Evolutionary conservation across 1,140 invertebrate species (phyloP).

Genomic region (Lepidotrigona ventralis): DNA sequence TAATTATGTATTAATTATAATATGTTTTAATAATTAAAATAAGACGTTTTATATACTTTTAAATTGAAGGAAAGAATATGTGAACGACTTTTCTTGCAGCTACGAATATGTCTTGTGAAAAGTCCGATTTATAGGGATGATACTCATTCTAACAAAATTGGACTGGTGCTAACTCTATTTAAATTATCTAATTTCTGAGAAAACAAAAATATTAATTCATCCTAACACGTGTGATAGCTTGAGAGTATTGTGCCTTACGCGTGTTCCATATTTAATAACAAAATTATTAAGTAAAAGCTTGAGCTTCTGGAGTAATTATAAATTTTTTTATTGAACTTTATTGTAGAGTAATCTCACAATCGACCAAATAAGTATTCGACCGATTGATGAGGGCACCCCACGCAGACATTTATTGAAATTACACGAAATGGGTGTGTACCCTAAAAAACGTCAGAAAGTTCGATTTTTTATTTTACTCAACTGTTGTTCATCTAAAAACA

Average conservation of each 20-base stretch:
- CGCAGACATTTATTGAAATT: conserved; percentile 67
- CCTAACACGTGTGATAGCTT: conserved; percentile 72
- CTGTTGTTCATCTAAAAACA: conserved; percentile 71
- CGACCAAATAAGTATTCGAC: conserved; percentile 76
- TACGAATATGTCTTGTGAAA: conserved; percentile 46
- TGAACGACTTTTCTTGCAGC: conserved; percentile 37
- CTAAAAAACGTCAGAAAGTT: conserved; percentile 68
- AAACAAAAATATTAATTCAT: conserved; percentile 58
- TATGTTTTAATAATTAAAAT: conserved; percentile 32
- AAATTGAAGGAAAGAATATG: conserved; percentile 23
- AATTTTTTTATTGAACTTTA: conserved; percentile 70
- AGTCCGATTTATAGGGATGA: conserved; percentile 58
- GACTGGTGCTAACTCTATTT: conserved; percentile 68
- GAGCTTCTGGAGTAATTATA: conserved; percentile 61
- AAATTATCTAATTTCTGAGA: conserved; percentile 60
- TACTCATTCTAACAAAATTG: conserved; percentile 68
- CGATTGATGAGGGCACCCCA: conserved; percentile 68
- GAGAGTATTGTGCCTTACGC: conserved; percentile 78
- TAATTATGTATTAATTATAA: conserved; percentile 27
- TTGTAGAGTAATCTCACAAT: conserved; percentile 77
- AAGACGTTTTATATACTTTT: conserved; percentile 35
- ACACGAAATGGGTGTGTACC: conserved; percentile 63
- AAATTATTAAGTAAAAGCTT: conserved; percentile 61
- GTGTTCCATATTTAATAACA: conserved; percentile 72
- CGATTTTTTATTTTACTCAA: conserved; percentile 71